Base-by-base conservation (phyloP, 1,140 invertebrate genomes). In the Manduca sexta region DNA sequence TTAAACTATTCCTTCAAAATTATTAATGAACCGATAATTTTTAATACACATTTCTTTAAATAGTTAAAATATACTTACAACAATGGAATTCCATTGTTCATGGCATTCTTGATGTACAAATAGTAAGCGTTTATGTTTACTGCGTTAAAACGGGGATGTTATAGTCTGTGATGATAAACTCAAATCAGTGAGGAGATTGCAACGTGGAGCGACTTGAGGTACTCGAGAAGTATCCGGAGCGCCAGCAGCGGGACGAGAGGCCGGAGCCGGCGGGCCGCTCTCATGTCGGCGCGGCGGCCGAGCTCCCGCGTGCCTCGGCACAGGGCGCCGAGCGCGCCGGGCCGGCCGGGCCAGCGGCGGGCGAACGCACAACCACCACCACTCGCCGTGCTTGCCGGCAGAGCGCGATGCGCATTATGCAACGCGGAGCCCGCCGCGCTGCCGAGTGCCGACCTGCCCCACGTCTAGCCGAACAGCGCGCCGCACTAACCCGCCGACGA, bases 401-500 rank as follows among this genome's bases (percentile, higher is more conserved):
- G 60, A 62, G 60, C 68, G 56, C 68, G 56, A 34, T 44, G 71
- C 69, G 64, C 80, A 78, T 76, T 75, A 74, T 75, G 75, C 73
- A 74, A 74, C 60, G 54, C 65, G 47, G 48, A 43, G 54, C 52
- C 52, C 62, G 61, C 54, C 52, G 56, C 50, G 50, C 67, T 62
- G 64, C n/a, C n/a, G 21, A 26, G 21, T 26, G 21, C 73, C 81
- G 80, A 82, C 83, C 82, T 86, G 80, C 83, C 81, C 75, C 73
- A 85, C 84, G 79, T 73, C 76, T 79, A 69, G 69, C 70, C 69
- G 64, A 59, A 64, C 77, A 79, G 64, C 72, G 79, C 71, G 65
- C 65, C 69, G 74, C 70, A 81, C 76, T 80, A 78, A 75, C 68
- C 66, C 73, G 74, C n/a, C n/a, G n/a, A 66, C 75, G 68, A 13